These are phyloP conservation scores for Triplophysa siluroides DNA, from an alignment of 2,113 vertebrate species.

Conservation along the genomic window DNA sequence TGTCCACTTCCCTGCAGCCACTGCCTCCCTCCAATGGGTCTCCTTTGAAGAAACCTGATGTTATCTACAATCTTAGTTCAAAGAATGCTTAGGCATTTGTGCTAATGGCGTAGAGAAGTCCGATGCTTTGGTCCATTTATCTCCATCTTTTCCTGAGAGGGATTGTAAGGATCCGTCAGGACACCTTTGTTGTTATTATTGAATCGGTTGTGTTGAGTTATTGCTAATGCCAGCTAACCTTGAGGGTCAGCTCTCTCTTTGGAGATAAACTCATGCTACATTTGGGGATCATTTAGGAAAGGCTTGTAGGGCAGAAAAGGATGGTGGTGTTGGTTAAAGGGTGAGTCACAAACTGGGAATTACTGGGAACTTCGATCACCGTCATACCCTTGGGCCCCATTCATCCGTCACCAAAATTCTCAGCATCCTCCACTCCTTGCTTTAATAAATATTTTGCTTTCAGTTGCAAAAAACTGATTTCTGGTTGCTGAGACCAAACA, in stretches of 20 bases:
- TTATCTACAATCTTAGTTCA: conserved; percentile 7
- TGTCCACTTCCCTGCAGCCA: conserved; percentile 1
- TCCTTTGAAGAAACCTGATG: conserved; percentile 38
- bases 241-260: conserved; percentile 20
- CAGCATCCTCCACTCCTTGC: not conserved
- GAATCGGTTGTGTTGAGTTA: conserved; percentile 16
- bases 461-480: not conserved
- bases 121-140: conserved; percentile 10
- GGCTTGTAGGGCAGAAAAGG: not conserved
- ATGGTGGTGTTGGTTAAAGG: conserved; percentile 5
- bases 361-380: not conserved
- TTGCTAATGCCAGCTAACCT: conserved; percentile 12
- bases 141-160: conserved; percentile 32
- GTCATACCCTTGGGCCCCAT: conserved; percentile 2
- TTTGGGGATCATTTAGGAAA: conserved; percentile 31
- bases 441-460: not conserved
- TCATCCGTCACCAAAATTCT: no score
- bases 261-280: conserved; percentile 41
- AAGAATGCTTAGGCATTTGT: not conserved
- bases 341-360: conserved; percentile 12
- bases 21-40: not conserved
- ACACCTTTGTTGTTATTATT: conserved; percentile 1
- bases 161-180: conserved; percentile 27
- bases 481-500: not conserved
- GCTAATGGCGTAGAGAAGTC: conserved; percentile 34